Evolutionary conservation across 2,888 invertebrate genomes (phyloP).

Genomic region (Vesta saturnalis): DNA sequence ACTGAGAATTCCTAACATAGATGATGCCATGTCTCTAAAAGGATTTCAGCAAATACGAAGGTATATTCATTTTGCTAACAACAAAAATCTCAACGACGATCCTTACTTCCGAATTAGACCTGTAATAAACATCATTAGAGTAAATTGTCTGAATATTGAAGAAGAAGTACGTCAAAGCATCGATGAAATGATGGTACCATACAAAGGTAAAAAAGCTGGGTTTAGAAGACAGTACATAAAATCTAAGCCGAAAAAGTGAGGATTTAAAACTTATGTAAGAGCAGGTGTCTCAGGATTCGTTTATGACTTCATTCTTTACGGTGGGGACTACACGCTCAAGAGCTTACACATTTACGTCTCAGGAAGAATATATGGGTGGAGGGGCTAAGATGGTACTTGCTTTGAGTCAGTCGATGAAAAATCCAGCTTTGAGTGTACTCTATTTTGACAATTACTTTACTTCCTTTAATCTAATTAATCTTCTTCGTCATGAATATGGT

Average conservation of each 20-base stretch:
- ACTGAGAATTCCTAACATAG: neutral
- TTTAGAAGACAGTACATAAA: neutral
- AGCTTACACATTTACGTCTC: neutral
- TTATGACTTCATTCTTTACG: neutral
- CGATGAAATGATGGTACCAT: neutral
- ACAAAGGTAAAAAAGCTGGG: too few species aligned
- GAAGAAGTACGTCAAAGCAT: neutral
- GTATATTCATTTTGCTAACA: neutral
- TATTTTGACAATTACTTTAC: too few species aligned
- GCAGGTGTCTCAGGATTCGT: too few species aligned
- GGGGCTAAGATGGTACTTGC: neutral
- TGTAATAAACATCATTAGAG: neutral
- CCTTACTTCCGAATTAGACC: neutral
- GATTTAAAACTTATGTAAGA: neutral
- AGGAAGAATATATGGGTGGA: neutral
- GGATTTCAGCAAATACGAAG: neutral
- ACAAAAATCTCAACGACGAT: too few species aligned
- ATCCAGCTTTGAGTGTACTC: neutral
- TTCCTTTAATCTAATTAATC: neutral
- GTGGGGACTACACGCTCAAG: neutral
- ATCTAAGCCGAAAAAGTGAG: too few species aligned
- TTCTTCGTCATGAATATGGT: too few species aligned
- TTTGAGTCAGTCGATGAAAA: neutral
- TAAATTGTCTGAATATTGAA: neutral
- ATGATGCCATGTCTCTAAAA: neutral